Evolutionary conservation across 2,797 vertebrate genomes (phyloP).

Genomic region (Limosa lapponica): DNA sequence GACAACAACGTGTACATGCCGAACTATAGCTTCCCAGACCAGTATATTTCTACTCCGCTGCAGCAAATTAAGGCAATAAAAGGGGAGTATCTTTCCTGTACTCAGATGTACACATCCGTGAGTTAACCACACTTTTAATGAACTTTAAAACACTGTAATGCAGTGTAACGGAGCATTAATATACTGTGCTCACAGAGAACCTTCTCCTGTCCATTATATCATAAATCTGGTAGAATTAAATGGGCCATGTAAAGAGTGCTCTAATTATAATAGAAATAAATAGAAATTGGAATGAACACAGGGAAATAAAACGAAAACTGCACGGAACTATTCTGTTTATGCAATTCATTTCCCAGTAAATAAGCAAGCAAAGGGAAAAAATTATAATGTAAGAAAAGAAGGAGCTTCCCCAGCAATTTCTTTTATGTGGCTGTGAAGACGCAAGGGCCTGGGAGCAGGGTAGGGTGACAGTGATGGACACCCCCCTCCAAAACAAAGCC

Average conservation of each 20-base stretch:
- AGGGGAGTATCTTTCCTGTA: neutral
- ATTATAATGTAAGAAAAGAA: neutral
- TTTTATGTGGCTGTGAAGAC: neutral
- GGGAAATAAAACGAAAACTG: constrained; percentile 21
- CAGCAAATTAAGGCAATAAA: constrained; percentile 24
- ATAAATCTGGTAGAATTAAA: constrained; percentile 24
- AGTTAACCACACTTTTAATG: neutral
- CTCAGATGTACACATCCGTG: neutral
- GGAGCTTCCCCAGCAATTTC: neutral
- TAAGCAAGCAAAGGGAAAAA: constrained; percentile 7
- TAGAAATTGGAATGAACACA: constrained; percentile 10
- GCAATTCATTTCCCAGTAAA: constrained; percentile 32
- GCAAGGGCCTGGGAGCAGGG: neutral
- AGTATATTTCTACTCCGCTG: neutral
- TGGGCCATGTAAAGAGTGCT: neutral
- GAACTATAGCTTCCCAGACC: neutral
- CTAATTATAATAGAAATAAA: constrained; percentile 24
- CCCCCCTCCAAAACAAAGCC: neutral
- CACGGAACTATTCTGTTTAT: neutral
- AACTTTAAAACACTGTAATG: constrained; percentile 1
- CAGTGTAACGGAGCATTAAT: neutral
- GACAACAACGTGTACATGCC: neutral
- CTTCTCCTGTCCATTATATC: neutral
- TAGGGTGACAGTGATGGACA: neutral
- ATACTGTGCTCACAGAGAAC: neutral